phyloP scores from a whole-genome alignment of 2,113 vertebrate genomes.

The Trichomycterus rosablanca region DNA sequence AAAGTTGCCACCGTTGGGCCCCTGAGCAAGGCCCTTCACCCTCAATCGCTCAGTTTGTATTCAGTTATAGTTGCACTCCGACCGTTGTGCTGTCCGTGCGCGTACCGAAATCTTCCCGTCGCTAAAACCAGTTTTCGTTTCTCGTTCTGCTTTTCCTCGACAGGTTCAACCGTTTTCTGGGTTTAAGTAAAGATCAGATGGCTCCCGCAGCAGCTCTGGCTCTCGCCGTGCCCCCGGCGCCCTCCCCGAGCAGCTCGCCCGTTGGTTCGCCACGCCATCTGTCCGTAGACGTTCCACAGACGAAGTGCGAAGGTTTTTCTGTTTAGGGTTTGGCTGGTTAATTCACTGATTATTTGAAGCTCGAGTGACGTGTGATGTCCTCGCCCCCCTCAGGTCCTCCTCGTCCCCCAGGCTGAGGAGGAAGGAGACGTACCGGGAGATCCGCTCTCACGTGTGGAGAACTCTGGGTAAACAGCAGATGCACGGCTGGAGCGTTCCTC shows the following conservation, averaged over 20 bases:
- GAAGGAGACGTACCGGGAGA: slow-evolving; percentile 71
- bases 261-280: slow-evolving; percentile 45
- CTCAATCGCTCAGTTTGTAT: no score
- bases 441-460: slow-evolving; percentile 72
- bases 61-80: no score
- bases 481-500: slow-evolving; percentile 73
- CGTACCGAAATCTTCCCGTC: no score
- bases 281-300: slow-evolving; percentile 44
- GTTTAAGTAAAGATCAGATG: slow-evolving; percentile 60
- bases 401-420: slow-evolving; percentile 65
- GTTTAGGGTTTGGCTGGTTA: neutral
- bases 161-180: slow-evolving; percentile 71
- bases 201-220: slow-evolving; percentile 44
- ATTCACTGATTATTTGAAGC: neutral
- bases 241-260: slow-evolving; percentile 40
- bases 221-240: slow-evolving; percentile 11
- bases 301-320: slow-evolving; percentile 53
- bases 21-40: no score
- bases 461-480: slow-evolving; percentile 68
- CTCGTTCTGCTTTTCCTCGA: neutral
- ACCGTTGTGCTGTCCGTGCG: no score
- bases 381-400: slow-evolving; percentile 26
- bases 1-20: no score
- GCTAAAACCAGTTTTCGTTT: slow-evolving; percentile 7
- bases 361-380: no score